Evolutionary conservation across 1,140 invertebrate genomes (phyloP).

Genomic region (Bradysia coprophila): DNA sequence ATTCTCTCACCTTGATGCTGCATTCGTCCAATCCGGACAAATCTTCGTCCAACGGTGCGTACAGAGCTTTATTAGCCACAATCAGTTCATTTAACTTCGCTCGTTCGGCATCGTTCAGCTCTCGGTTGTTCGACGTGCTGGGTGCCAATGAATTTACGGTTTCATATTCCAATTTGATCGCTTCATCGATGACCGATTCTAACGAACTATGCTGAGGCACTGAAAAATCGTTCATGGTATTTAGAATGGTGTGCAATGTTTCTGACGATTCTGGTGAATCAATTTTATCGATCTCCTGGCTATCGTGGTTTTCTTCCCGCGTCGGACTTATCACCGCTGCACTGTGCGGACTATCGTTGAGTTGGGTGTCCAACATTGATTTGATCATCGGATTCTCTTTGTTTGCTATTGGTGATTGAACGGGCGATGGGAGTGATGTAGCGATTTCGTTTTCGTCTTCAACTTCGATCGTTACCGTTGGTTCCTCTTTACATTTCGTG

Average conservation of each 20-base stretch:
- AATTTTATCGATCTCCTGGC: slow-evolving; percentile 16
- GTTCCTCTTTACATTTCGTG: background rate
- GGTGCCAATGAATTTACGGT: slow-evolving; percentile 23
- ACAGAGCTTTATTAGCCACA: slow-evolving; percentile 61
- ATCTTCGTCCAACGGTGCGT: slow-evolving; percentile 65
- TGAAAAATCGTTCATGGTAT: background rate
- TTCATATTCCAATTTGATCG: slow-evolving; percentile 68
- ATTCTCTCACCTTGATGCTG: slow-evolving; percentile 38
- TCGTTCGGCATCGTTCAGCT: slow-evolving; percentile 63
- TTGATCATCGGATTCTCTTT: background rate
- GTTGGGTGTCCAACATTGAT: background rate
- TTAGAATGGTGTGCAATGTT: background rate
- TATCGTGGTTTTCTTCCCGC: background rate
- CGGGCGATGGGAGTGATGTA: background rate
- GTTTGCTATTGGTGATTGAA: background rate
- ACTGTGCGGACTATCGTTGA: background rate
- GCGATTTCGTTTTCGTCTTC: background rate
- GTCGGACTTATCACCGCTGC: background rate
- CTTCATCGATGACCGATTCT: slow-evolving; percentile 62
- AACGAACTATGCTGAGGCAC: slow-evolving; percentile 33
- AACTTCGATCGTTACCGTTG: background rate
- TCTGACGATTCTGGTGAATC: slow-evolving; percentile 17
- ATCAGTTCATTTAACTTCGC: slow-evolving; percentile 68
- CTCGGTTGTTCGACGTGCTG: slow-evolving; percentile 28
- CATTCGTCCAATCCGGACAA: slow-evolving; percentile 41